A percentile compares a stretch with the other conserved stretches of the same genome.
Conservation (phyloP, 2,888 invertebrate genomes). For the Ethmia dodecea region DNA sequence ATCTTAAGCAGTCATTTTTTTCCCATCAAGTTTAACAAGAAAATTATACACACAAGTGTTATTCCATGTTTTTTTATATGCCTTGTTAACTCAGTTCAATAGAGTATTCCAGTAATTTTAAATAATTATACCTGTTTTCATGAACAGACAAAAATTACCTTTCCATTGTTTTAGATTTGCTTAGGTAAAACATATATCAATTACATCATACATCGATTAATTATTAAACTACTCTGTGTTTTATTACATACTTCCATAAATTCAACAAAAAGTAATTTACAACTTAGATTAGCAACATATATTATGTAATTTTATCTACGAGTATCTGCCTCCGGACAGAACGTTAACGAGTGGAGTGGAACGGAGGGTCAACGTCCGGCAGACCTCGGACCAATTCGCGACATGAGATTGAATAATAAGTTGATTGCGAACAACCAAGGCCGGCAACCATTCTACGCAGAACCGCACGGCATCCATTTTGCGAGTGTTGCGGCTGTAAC, state of each 20-base stretch:
- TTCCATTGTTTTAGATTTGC: no score
- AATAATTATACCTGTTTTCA: no score
- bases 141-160: no score
- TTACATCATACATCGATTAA: no score
- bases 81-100: no score
- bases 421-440: constrained; percentile 71
- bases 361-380: constrained; percentile 56
- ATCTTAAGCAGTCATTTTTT: not conserved
- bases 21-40: no score
- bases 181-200: no score
- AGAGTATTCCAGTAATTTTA: no score
- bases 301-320: constrained; percentile 23
- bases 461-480: constrained; percentile 59
- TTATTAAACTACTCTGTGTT: no score
- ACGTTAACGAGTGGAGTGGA: constrained; percentile 45
- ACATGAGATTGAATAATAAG: constrained; percentile 77
- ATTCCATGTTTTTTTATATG: no score
- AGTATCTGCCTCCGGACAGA: constrained; percentile 26
- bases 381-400: constrained; percentile 76
- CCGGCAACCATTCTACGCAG: constrained; percentile 60
- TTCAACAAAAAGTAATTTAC: not conserved
- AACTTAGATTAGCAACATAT: not conserved
- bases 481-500: constrained; percentile 28
- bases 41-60: no score
- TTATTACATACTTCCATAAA: no score